Evolutionary conservation across 2,797 vertebrate species (phyloP).

Genomic region (Chelidonichthys spinosus): DNA sequence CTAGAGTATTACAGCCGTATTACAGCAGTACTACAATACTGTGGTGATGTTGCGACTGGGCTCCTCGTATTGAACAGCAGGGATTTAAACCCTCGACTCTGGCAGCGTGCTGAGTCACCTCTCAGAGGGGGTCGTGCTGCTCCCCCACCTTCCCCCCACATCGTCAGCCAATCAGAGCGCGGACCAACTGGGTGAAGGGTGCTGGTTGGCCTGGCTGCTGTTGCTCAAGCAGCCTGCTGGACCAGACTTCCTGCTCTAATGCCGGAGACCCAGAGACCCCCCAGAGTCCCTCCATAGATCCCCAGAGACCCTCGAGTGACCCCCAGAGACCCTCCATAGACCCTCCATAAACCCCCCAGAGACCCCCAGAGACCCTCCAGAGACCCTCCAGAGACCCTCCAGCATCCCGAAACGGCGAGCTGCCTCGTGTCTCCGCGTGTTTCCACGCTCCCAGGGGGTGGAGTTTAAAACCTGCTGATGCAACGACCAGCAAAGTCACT

Average conservation of each 20-base stretch:
- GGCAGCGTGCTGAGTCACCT: constrained; percentile 10
- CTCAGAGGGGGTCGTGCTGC: constrained; percentile 46
- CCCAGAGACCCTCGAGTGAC: background rate
- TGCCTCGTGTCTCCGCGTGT: background rate
- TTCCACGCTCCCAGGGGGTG: background rate
- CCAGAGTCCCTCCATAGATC: too few species aligned
- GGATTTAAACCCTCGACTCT: constrained; percentile 30
- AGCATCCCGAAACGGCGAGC: background rate
- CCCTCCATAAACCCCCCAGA: too few species aligned
- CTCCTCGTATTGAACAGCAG: constrained; percentile 8
- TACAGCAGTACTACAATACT: background rate
- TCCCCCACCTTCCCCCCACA: constrained; percentile 38
- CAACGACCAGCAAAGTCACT: constrained; percentile 18
- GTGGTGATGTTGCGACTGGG: background rate
- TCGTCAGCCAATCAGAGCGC: constrained; percentile 47
- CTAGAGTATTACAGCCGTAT: too few species aligned
- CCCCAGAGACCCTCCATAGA: background rate
- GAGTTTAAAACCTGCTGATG: constrained; percentile 60
- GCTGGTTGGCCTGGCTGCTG: constrained; percentile 7
- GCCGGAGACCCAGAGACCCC: background rate
- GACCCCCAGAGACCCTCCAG: too few species aligned
- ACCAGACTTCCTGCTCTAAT: constrained; percentile 10
- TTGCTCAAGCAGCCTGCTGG: constrained; percentile 48
- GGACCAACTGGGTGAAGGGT: constrained; percentile 65
- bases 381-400: background rate